These are phyloP conservation scores for Caerostris extrusa DNA, from an alignment of 1,140 invertebrate species.

Conservation along the genomic window DNA sequence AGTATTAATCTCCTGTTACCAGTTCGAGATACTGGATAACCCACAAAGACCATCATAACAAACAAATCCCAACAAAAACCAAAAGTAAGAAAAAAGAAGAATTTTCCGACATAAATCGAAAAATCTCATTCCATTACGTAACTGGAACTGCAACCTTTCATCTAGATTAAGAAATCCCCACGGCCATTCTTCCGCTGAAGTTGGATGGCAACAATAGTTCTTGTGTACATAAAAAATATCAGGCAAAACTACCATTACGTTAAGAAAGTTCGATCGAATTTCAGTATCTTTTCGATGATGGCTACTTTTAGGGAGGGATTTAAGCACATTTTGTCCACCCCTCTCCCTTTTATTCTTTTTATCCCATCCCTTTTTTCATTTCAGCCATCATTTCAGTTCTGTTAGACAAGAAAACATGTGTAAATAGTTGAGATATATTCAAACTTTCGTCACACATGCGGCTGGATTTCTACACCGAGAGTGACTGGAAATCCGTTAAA, in stretches of 20 bases:
- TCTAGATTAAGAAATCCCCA: constrained; percentile 73
- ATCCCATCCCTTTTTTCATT: neutral
- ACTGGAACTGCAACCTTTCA: constrained; percentile 75
- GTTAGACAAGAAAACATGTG: constrained; percentile 4
- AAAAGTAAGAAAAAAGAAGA: neutral
- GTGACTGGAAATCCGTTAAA: too few relatives aligned
- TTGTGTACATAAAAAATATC: constrained; percentile 33
- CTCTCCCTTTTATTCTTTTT: too few relatives aligned
- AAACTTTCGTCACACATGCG: neutral
- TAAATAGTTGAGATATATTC: neutral
- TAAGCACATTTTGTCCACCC: too few relatives aligned
- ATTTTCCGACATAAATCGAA: constrained; percentile 30
- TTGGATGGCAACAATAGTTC: constrained; percentile 23
- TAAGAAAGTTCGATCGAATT: constrained; percentile 71
- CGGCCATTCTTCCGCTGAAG: constrained; percentile 22
- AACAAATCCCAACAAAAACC: constrained; percentile 42
- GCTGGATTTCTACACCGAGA: neutral
- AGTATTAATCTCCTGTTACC: constrained; percentile 6
- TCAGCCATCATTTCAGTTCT: neutral
- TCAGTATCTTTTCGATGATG: constrained; percentile 44
- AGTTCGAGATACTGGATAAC: neutral
- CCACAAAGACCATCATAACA: constrained; percentile 40
- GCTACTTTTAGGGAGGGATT: neutral
- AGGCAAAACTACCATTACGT: constrained; percentile 65
- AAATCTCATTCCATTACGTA: constrained; percentile 74